Evolutionary conservation across 1,140 invertebrate genomes (phyloP), one percentile per base, ranked within the genome.

Genomic region (Leptopilina clavipes): DNA sequence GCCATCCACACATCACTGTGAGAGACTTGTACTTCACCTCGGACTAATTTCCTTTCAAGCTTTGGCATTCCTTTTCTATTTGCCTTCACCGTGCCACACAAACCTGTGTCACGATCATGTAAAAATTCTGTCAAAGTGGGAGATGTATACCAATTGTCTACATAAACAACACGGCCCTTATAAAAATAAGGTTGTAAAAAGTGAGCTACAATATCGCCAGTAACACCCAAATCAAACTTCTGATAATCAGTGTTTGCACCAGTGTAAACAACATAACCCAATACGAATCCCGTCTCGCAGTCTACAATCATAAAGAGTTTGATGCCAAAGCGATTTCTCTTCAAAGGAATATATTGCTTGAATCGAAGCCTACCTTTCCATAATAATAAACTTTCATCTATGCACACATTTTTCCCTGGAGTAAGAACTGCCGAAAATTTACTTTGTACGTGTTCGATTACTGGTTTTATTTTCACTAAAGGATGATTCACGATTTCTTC

Each of bases 381-480:
- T 71, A 71, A 71, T 71, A 71, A 71, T n/a, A 40, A 6, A 40
- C 37, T 40, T 40, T 40, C 37, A 40, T 40, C 37, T 40, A 40
- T 40, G 37, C 37, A 40, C 37, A 40, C 37, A 40, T 40, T 40
- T 40, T 40, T 40, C 37, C 37, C 37, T 40, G 37, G 52, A 19
- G 52, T 18, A 22, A 56, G 48, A 37, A n/a, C 31, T 40, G 19
- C 45, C 25, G 45, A 71, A 54, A 79, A 77, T 77, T 79, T 79
- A 18, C 5, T 59, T 65, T 72, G 59, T 9, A 79, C 31, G 22
- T 71, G 45, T 65, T 81, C 71, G 70, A 79, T 77, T 76, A 81
- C 54, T 44, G 75, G 52, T 14, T 79, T 40, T 40, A 40, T 40
- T 40, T 5, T 40, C 37, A 7, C 37, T 40, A 40, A 40, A 40